Conservation (phyloP, 1,140 invertebrate species). For the Drosophila varians region DNA sequence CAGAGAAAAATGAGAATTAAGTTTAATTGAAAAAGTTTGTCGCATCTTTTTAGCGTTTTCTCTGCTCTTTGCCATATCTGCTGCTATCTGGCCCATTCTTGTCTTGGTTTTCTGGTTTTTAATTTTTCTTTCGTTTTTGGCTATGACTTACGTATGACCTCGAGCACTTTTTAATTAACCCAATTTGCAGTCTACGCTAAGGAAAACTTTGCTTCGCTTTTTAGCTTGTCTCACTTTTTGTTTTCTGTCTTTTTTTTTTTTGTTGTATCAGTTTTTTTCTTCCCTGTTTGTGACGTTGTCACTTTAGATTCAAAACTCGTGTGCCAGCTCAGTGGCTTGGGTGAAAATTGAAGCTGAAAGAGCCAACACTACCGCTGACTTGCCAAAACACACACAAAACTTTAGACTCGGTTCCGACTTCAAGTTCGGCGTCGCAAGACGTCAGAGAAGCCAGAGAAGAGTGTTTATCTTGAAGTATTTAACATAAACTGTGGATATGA, state of each 20-base stretch:
- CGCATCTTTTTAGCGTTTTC: slow-evolving; percentile 61
- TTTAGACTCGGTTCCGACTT: slow-evolving; percentile 3
- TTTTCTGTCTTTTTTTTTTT: background rate
- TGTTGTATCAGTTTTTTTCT: slow-evolving; percentile 1
- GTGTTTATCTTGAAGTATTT: no score
- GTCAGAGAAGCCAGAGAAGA: background rate
- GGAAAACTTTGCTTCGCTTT: slow-evolving; percentile 48
- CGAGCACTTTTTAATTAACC: slow-evolving; percentile 79
- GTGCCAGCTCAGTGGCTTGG: slow-evolving; percentile 14
- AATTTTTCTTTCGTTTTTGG: slow-evolving; percentile 22
- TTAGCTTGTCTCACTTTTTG: slow-evolving; percentile 53
- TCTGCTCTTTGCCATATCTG: slow-evolving; percentile 12
- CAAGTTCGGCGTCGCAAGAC: slow-evolving; percentile 15
- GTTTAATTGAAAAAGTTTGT: slow-evolving; percentile 80
- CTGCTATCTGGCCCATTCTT: slow-evolving; percentile 23
- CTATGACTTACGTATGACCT: slow-evolving; percentile 63
- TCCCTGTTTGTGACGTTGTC: slow-evolving; percentile 1
- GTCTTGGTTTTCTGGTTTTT: slow-evolving; percentile 20
- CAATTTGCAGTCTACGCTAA: slow-evolving; percentile 66
- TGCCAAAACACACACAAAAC: slow-evolving; percentile 17
- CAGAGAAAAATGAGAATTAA: slow-evolving; percentile 55
- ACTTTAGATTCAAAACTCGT: slow-evolving; percentile 34
- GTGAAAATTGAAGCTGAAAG: slow-evolving; percentile 35
- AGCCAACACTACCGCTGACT: slow-evolving; percentile 27
- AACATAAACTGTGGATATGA: no score